These are phyloP conservation scores for Galeopsomyia nigrocyanea DNA, from an alignment of 2,888 invertebrate genomes.

Conservation along the genomic window DNA sequence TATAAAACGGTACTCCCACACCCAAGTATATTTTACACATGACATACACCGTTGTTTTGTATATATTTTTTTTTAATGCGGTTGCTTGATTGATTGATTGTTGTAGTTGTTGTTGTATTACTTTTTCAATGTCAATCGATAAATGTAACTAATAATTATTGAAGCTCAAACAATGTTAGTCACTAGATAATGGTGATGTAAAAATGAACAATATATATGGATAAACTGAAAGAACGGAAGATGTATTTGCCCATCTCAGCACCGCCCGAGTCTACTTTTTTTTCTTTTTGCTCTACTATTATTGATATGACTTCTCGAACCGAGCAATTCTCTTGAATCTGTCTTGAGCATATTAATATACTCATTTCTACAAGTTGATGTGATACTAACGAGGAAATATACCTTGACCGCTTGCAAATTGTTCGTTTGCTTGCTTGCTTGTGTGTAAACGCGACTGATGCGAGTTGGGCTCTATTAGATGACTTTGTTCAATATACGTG, in stretches of 20 bases:
- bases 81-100: too few species aligned
- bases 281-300: too few species aligned
- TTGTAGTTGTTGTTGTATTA: too few species aligned
- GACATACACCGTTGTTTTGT: conserved; percentile 68
- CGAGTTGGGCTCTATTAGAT: conserved; percentile 41
- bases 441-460: conserved; percentile 36
- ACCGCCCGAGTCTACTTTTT: conserved; percentile 50
- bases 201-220: too few species aligned
- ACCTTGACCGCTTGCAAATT: too few species aligned
- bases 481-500: too few species aligned
- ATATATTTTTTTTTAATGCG: too few species aligned
- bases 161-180: conserved; percentile 70
- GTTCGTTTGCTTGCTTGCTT: too few species aligned
- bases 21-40: conserved; percentile 69
- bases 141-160: conserved; percentile 54
- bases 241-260: conserved; percentile 60
- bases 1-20: conserved; percentile 64
- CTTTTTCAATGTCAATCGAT: too few species aligned
- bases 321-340: conserved; percentile 39
- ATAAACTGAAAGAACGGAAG: conserved; percentile 64
- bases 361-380: conserved; percentile 2
- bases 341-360: conserved; percentile 5
- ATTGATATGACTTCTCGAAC: conserved; percentile 28
- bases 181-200: conserved; percentile 67
- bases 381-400: too few species aligned